Base-by-base conservation (phyloP, 2,797 vertebrate species). In the Anguilla megastoma region DNA sequence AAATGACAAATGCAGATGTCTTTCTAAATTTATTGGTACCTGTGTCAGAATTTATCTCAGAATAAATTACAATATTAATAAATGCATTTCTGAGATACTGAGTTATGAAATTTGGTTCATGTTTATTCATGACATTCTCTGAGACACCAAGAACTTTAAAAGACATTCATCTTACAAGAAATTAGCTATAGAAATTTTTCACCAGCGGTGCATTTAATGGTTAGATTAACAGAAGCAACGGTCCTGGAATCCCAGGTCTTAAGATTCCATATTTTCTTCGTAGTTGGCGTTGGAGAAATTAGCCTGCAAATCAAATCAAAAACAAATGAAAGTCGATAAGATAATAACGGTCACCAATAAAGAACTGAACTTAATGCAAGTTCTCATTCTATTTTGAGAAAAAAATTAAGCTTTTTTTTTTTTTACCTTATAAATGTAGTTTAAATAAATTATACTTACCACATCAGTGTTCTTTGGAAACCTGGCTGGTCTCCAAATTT, bases 201-300 rank as follows among this genome's bases (percentile, higher is more conserved):
- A 45, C 18, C 79, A 48, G 7, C 24, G 7, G 18, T 82, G 18
- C n/a, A 30, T 87, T 87, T 85, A 50, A 79, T 76, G 24, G 9
- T 45, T 27, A 36, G 85, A 85, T 88, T 33, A 54, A 88, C 48
- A 85, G 60, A 58, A 85, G 33, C 33, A 33, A 30, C 7, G 33
- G 36, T 16, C 36, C 33, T n/a, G 7, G 21, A 48, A 50, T 50
- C 10, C 3, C 0, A 9, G 2, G 33, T 5, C 90, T 95, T 91
- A 96, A 45, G 91, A 91, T 36, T 95, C 92, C 0, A 93, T 95
- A 86, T 94, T 94, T 87, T 83, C 94, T 50, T 4, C 0, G 5
- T 96, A 96, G 92, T 96, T 96, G 0, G 96, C 96, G 92, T 96
- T 97, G 91, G 0, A 84, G 89, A 96, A 96, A 16, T 93, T 74